A percentile compares a stretch with the other conserved stretches of the same genome.
These are phyloP conservation scores for Gymnocephalus cernua DNA, from an alignment of 2,113 vertebrate species.

Conservation along the genomic window DNA sequence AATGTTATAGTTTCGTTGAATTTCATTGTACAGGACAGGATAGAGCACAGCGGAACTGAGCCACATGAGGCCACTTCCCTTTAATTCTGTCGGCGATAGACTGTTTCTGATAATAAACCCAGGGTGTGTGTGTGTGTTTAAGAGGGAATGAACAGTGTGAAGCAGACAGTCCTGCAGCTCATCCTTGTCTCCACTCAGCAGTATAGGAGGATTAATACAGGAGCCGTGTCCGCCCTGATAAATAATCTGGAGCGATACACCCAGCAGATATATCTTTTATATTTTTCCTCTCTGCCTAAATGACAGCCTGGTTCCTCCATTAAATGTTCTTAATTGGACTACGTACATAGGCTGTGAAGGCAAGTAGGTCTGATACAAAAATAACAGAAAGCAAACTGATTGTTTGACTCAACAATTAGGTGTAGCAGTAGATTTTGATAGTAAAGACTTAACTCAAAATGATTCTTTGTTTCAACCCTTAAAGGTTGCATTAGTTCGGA, in stretches of 20 bases:
- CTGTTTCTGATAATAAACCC: constrained; percentile 36
- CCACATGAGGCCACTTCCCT: constrained; percentile 33
- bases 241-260: constrained; percentile 66
- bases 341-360: neutral
- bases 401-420: neutral
- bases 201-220: constrained; percentile 70
- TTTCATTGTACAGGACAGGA: constrained; percentile 5
- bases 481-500: neutral
- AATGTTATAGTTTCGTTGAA: constrained; percentile 4
- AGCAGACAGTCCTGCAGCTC: constrained; percentile 54
- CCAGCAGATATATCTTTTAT: constrained; percentile 44
- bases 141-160: neutral
- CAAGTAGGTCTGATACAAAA: neutral
- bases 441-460: neutral
- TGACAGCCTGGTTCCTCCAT: constrained; percentile 36
- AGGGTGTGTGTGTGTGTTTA: neutral
- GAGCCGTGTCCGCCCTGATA: constrained; percentile 44
- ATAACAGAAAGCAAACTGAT: constrained; percentile 3
- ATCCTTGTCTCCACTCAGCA: constrained; percentile 55
- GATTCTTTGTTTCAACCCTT: neutral
- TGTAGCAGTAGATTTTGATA: neutral
- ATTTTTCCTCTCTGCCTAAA: constrained; percentile 26
- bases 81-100: constrained; percentile 27
- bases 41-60: constrained; percentile 2
- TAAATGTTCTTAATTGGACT: constrained; percentile 44